Conservation (phyloP, 2,888 invertebrate species). For the Apeira syringaria region DNA sequence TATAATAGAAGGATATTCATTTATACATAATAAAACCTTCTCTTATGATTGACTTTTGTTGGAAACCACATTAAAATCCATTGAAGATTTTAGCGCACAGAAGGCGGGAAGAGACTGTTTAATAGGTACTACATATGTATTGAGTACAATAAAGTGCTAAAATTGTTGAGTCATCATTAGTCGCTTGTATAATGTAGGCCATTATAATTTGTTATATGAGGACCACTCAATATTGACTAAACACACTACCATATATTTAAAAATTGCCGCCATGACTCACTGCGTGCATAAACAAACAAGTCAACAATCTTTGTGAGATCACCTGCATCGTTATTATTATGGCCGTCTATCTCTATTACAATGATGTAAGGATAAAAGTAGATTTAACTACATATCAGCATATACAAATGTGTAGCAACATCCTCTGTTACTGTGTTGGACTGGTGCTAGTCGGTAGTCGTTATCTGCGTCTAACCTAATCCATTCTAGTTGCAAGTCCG, state of each 20-base stretch:
- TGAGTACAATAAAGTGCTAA: no score
- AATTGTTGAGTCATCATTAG: no score
- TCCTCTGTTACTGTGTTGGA: conserved; percentile 45
- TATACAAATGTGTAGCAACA: conserved; percentile 21
- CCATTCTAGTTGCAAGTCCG: neutral
- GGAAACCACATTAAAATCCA: no score
- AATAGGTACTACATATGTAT: no score
- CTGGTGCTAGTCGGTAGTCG: no score
- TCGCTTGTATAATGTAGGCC: neutral
- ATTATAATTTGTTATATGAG: neutral
- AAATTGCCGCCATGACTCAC: conserved; percentile 22
- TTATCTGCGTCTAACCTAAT: neutral
- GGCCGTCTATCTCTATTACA: conserved; percentile 15
- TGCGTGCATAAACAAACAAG: conserved; percentile 10
- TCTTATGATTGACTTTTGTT: no score
- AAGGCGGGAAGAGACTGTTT: no score
- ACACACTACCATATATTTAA: conserved; percentile 1
- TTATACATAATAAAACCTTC: no score
- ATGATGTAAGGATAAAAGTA: conserved; percentile 25
- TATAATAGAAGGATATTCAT: no score
- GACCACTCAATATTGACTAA: neutral
- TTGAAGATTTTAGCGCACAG: no score
- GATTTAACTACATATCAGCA: neutral
- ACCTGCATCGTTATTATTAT: neutral
- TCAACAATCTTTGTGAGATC: conserved; percentile 25